phyloP scores from a whole-genome alignment of 92 coral and sea anemone species.

The Anthopleura xanthogrammica region DNA sequence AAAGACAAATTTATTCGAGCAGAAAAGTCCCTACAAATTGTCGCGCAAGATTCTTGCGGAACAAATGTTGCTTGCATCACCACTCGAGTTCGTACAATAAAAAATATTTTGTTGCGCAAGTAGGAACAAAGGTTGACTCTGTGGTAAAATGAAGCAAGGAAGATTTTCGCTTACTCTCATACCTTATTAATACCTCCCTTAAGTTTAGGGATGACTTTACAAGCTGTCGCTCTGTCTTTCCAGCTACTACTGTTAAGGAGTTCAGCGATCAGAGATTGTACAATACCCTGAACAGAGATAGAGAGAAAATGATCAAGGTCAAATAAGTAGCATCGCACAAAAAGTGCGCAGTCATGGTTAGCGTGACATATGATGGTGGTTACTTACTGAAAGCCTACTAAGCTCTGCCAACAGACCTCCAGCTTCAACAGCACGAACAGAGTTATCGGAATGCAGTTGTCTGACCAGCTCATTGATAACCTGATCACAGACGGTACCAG shows the following conservation, averaged over 20 bases:
- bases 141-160: too few species aligned
- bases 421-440: slow-evolving; percentile 83
- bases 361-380: background rate
- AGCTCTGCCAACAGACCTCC: slow-evolving; percentile 75
- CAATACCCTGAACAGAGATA: slow-evolving; percentile 64
- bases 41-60: too few species aligned
- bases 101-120: too few species aligned
- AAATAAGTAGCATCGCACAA: background rate
- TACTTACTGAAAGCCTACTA: slow-evolving; percentile 86
- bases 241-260: slow-evolving; percentile 94
- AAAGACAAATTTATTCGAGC: too few species aligned
- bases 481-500: slow-evolving; percentile 73
- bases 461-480: slow-evolving; percentile 80
- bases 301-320: background rate
- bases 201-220: slow-evolving; percentile 88
- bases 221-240: slow-evolving; percentile 88
- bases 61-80: too few species aligned
- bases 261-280: slow-evolving; percentile 92
- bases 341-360: too few species aligned
- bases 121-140: too few species aligned
- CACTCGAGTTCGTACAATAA: too few species aligned
- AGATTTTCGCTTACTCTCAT: background rate
- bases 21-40: too few species aligned
- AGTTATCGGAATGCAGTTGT: slow-evolving; percentile 79
- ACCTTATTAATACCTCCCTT: slow-evolving; percentile 89